Evolutionary conservation across 2,888 invertebrate species (phyloP).

Genomic region (Heterodera filipjevi): DNA sequence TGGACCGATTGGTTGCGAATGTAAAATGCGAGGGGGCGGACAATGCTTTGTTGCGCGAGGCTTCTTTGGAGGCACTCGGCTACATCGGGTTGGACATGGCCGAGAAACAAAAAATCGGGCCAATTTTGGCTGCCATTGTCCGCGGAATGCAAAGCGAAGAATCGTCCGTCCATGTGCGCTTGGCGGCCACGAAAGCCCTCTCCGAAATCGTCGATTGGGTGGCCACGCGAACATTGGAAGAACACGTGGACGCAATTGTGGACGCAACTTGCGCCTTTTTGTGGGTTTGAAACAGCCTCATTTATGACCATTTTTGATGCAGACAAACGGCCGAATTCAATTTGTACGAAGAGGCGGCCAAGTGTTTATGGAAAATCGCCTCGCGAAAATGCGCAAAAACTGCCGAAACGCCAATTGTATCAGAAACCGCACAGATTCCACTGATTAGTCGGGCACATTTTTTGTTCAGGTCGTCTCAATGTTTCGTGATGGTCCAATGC

Average conservation of each 20-base stretch:
- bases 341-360: slow-evolving; percentile 52
- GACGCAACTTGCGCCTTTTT: slow-evolving; percentile 48
- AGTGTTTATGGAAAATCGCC: slow-evolving; percentile 48
- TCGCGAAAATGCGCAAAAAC: slow-evolving; percentile 48
- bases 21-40: slow-evolving; percentile 72
- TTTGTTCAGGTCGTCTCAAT: slow-evolving; percentile 40
- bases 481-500: slow-evolving; percentile 49
- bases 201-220: slow-evolving; percentile 52
- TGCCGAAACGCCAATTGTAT: slow-evolving; percentile 45
- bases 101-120: slow-evolving; percentile 83
- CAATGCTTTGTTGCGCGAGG: slow-evolving; percentile 81
- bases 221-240: slow-evolving; percentile 39
- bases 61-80: slow-evolving; percentile 94
- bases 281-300: slow-evolving; percentile 5
- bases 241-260: slow-evolving; percentile 45
- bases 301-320: slow-evolving; percentile 26
- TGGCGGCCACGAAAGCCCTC: slow-evolving; percentile 69
- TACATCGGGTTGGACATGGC: slow-evolving; percentile 97
- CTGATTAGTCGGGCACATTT: background rate
- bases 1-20: slow-evolving; percentile 83
- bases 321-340: slow-evolving; percentile 33
- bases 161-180: slow-evolving; percentile 80
- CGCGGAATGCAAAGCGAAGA: slow-evolving; percentile 96
- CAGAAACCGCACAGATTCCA: background rate
- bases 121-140: slow-evolving; percentile 95